A percentile compares a stretch with the other conserved stretches of the same genome.
These are phyloP conservation scores for Chrysemys picta DNA, from an alignment of 2,113 vertebrate genomes.

Conservation along the genomic window DNA sequence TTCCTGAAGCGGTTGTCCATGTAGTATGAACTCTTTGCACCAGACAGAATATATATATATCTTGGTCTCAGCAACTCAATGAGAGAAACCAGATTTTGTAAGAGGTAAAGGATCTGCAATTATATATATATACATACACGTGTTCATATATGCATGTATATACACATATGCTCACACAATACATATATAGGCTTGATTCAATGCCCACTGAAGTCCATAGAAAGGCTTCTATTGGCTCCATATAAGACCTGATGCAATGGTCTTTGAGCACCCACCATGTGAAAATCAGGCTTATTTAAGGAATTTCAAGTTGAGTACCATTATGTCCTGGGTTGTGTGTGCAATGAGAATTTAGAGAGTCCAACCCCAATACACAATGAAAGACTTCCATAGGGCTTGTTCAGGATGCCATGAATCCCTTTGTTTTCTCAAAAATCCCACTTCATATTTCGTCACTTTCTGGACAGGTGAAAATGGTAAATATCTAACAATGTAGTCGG, in stretches of 20 bases:
- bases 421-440: not conserved
- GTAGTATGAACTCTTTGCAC: constrained; percentile 17
- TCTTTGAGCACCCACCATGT: not conserved
- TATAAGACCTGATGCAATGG: fast-evolving
- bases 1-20: constrained; percentile 41
- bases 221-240: not conserved
- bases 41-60: not conserved
- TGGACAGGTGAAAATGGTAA: not conserved
- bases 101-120: not conserved
- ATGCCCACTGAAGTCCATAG: not conserved
- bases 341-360: not conserved
- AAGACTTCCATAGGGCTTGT: not conserved
- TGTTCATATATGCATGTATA: not conserved
- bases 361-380: not conserved
- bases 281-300: not conserved
- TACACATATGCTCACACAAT: not conserved
- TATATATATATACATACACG: not conserved
- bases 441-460: not conserved
- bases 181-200: not conserved
- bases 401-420: not conserved
- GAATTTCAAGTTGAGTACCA: not conserved
- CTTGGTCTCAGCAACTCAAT: not conserved
- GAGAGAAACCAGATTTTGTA: not conserved
- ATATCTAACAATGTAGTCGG: not conserved
- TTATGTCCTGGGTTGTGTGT: not conserved